Base-by-base conservation (phyloP, 2,888 invertebrate genomes). In the Andrena minutula region DNA sequence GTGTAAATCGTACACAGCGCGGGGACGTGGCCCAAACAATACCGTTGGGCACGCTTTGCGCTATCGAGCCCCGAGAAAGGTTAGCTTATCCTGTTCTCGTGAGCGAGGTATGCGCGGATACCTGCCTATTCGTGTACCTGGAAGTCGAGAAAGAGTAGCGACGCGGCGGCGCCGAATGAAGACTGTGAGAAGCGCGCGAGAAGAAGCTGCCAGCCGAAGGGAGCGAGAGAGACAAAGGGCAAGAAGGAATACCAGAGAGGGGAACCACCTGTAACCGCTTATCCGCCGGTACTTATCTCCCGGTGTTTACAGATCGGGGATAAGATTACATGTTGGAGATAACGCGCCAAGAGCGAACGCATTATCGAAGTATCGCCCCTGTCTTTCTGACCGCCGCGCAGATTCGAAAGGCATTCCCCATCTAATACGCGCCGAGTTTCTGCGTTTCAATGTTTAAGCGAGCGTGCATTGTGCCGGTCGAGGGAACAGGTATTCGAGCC, bases 291-390 rank as follows among this genome's bases (percentile, higher is more conserved):
- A 87, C 84, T 85, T 87, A 87, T 87, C 87, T 86, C 84, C 69
- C 77, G 66, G 76, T 88, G 88, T 88, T 88, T 88, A 87, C 88
- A 86, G 87, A 88, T 88, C 84, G 71, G 16, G 86, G 86, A 88
- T 88, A 88, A 88, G 88, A 88, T 88, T 88, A 87, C 85, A 84
- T 28, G 80, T 74, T 70, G 75, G 68, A 83, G 86, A 86, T 87
- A 88, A 77, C 70, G 61, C 66, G 68, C 7, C 47, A 26, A 64
- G 64, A 79, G 81, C 75, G 83, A 82, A 84, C 75, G 84, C 84
- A 79, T 87, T 83, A 87, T 72, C 81, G 60, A 79, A 84, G 84
- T 87, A 82, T 85, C 73, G 53, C 49, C 20, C 65, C 58, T 53
- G 58, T 69, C 73, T 74, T 73, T 68, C 61, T 49, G 73, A 75